Conservation (phyloP, 2,888 invertebrate genomes). For the Allolobophora icterica region DNA sequence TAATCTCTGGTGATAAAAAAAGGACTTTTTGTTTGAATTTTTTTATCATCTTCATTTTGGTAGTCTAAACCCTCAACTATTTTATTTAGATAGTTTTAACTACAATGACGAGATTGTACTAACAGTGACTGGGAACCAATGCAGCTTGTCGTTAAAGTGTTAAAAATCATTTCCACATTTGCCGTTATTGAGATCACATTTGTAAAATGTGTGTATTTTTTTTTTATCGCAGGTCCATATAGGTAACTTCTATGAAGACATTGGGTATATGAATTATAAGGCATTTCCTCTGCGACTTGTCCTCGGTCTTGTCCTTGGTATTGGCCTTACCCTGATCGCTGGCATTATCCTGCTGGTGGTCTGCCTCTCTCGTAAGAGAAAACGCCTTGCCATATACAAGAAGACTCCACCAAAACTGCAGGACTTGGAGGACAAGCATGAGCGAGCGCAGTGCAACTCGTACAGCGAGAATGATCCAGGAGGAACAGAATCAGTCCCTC, state of each 20-base stretch:
- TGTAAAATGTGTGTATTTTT: not conserved
- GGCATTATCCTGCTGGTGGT: constrained; percentile 57
- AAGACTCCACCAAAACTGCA: not conserved
- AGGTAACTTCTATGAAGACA: constrained; percentile 25
- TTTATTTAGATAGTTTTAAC: too few relatives aligned
- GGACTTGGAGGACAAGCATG: constrained; percentile 8
- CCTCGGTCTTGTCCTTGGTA: constrained; percentile 57
- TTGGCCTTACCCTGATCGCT: constrained; percentile 58
- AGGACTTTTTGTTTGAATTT: too few relatives aligned
- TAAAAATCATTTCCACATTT: not conserved
- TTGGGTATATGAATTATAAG: not conserved
- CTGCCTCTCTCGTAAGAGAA: constrained; percentile 45
- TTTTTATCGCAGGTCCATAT: constrained; percentile 25
- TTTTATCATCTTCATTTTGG: too few relatives aligned
- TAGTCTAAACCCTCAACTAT: too few relatives aligned
- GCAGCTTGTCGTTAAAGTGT: too few relatives aligned
- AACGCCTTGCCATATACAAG: not conserved
- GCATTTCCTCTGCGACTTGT: constrained; percentile 52
- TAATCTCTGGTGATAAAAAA: not conserved
- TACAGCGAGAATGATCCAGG: not conserved
- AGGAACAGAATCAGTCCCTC: not conserved
- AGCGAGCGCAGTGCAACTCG: not conserved
- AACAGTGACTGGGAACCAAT: too few relatives aligned
- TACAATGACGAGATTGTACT: too few relatives aligned
- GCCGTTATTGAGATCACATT: not conserved